phyloP scores from a whole-genome alignment of 2,888 invertebrate species.

The Plagiodera versicolora region DNA sequence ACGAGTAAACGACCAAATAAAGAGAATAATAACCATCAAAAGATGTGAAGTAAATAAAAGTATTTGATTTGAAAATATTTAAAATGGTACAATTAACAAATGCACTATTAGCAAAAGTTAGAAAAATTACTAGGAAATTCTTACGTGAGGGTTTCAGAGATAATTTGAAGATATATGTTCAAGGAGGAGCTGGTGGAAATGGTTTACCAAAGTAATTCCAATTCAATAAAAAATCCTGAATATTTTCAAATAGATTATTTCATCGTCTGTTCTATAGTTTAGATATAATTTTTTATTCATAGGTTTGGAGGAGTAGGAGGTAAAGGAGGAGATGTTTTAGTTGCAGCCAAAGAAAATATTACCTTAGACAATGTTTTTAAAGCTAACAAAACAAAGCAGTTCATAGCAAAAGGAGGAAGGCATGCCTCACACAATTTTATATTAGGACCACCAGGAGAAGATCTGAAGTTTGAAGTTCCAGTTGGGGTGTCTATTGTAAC shows the following conservation, averaged over 20 bases:
- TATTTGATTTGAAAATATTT: too few relatives aligned
- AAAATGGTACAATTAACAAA: constrained; percentile 38
- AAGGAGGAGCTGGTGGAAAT: constrained; percentile 81
- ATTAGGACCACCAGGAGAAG: constrained; percentile 73
- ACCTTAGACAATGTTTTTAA: constrained; percentile 60
- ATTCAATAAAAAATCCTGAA: too few relatives aligned
- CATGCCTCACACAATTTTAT: constrained; percentile 75
- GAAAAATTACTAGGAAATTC: constrained; percentile 59
- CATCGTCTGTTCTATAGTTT: too few relatives aligned
- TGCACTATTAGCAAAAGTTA: constrained; percentile 52
- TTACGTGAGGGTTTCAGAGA: constrained; percentile 70
- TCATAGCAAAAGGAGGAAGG: constrained; percentile 71
- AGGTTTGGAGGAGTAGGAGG: constrained; percentile 90
- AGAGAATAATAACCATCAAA: too few relatives aligned
- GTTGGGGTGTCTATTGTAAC: constrained; percentile 75
- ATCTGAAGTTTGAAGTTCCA: constrained; percentile 75
- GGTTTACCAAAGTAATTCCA: constrained; percentile 64
- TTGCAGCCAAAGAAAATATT: constrained; percentile 66
- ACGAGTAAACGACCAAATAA: too few relatives aligned
- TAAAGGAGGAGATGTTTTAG: constrained; percentile 83
- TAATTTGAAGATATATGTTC: constrained; percentile 74
- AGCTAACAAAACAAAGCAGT: constrained; percentile 61
- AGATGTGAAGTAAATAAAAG: too few relatives aligned
- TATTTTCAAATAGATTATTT: too few relatives aligned
- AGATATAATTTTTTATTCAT: too few relatives aligned